Base-by-base conservation (phyloP, 1,140 invertebrate species). In the Megalopta genalis region DNA sequence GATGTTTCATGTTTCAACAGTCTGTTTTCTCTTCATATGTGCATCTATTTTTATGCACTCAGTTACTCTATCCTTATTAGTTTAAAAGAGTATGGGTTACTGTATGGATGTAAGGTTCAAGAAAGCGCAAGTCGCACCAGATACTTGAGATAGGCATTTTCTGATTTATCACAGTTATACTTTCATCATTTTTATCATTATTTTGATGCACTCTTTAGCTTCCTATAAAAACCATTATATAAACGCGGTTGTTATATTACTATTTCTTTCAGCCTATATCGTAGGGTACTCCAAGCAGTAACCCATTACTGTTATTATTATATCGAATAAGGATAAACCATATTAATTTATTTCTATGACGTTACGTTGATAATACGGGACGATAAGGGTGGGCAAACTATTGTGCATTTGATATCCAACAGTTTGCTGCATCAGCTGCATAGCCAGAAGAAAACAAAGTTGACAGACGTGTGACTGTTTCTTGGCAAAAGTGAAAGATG, bases 401-500 rank as follows among this genome's bases (percentile, higher is more conserved):
- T 90, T 90, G 90, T 90, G 90, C 88, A 89, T 92, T 92, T 91
- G 86, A 92, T 91, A 91, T 92, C 88, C 90, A 92, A 92, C 91
- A 92, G 91, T 91, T 91, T 90, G 89, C 87, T 87, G 88, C 89
- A 90, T 90, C 90, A 85, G 88, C 89, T 87, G 87, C 87, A 88
- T 84, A 82, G 71, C 88, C 84, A 83, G 88, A 86, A 84, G 88
- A 84, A 88, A 81, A 86, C 85, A 88, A 86, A 73, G 87, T 90
- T 89, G 87, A 86, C 85, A 88, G 86, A 88, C 76, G 72, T 79
- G 81, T 82, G 87, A 88, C 82, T 86, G 81, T 87, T 87, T 86
- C 86, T 88, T 87, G 83, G 88, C 80, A 86, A 88, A 82, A 84
- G 82, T 82, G 83, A 89, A 88, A 84, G 87, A 88, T 87, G 88